A percentile compares a stretch with the other conserved stretches of the same genome.
Conservation (phyloP, 2,888 invertebrate genomes). For the Perdita meconis region DNA sequence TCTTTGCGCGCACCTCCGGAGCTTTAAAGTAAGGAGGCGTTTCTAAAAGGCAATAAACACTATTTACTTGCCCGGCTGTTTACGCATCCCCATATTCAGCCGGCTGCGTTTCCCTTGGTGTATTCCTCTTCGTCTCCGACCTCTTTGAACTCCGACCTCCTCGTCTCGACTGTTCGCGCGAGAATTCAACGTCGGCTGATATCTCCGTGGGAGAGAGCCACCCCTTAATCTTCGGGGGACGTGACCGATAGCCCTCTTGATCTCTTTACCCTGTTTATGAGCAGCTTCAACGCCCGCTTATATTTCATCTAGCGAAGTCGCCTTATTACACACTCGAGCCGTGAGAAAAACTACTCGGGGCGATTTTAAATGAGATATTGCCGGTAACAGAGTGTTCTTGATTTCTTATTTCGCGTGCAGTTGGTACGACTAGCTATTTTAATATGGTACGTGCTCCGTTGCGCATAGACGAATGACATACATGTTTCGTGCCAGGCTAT, state of each 20-base stretch:
- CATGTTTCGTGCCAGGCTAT: too few relatives aligned
- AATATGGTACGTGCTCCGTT: too few relatives aligned
- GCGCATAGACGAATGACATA: too few relatives aligned
- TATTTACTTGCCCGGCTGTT: conserved; percentile 49
- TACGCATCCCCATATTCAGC: conserved; percentile 45
- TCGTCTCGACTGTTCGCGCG: neutral
- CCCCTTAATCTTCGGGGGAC: conserved; percentile 35
- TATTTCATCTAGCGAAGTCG: neutral
- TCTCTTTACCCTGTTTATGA: conserved; percentile 41
- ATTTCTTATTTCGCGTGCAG: neutral
- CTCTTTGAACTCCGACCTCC: neutral
- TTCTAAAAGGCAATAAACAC: conserved; percentile 52
- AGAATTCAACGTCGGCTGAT: conserved; percentile 4
- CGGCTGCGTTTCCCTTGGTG: conserved; percentile 15
- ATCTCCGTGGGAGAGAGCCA: neutral
- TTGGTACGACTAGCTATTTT: too few relatives aligned
- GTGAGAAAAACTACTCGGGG: neutral
- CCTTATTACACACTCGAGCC: neutral
- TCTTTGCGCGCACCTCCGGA: neutral
- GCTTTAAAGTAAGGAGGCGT: conserved; percentile 41
- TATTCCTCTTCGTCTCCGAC: neutral
- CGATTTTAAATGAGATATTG: neutral
- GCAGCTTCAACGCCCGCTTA: conserved; percentile 14
- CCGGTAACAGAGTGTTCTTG: neutral
- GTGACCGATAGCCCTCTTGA: conserved; percentile 32